Conservation (phyloP, 2,113 vertebrate species). For the Syrrhaptes paradoxus region DNA sequence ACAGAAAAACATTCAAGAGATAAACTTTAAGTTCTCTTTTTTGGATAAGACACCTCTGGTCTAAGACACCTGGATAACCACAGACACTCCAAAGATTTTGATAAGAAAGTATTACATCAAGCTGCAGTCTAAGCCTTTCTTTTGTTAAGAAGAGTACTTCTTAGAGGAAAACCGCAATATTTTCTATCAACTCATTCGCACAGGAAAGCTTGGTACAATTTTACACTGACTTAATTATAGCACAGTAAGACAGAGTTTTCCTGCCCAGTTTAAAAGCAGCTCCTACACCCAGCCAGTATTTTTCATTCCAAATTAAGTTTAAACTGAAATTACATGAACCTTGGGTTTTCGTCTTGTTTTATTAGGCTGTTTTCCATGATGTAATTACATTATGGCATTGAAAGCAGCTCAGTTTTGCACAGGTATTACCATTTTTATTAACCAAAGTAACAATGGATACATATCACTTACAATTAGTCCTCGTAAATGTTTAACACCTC, state of each 20-base stretch:
- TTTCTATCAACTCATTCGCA: background rate
- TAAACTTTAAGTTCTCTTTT: background rate
- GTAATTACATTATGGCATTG: background rate
- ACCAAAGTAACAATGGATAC: background rate
- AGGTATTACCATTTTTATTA: slow-evolving; percentile 40
- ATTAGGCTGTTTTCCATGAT: background rate
- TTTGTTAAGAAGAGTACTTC: background rate
- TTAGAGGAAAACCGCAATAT: background rate
- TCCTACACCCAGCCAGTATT: background rate
- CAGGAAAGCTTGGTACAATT: background rate
- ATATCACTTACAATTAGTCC: slow-evolving; percentile 8
- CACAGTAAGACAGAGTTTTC: background rate
- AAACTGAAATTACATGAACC: background rate
- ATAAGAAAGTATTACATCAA: background rate
- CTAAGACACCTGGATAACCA: background rate
- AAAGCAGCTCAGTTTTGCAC: background rate
- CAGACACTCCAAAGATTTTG: background rate
- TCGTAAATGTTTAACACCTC: background rate
- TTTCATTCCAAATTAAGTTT: background rate
- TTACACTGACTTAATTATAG: background rate
- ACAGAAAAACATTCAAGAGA: background rate
- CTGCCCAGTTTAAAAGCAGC: background rate
- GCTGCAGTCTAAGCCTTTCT: background rate
- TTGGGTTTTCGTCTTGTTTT: background rate
- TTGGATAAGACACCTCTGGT: background rate